Percentiles rank a stretch among this genome's conserved stretches.
Conservation (phyloP, 1,140 invertebrate genomes). For the Drosophila erecta region DNA sequence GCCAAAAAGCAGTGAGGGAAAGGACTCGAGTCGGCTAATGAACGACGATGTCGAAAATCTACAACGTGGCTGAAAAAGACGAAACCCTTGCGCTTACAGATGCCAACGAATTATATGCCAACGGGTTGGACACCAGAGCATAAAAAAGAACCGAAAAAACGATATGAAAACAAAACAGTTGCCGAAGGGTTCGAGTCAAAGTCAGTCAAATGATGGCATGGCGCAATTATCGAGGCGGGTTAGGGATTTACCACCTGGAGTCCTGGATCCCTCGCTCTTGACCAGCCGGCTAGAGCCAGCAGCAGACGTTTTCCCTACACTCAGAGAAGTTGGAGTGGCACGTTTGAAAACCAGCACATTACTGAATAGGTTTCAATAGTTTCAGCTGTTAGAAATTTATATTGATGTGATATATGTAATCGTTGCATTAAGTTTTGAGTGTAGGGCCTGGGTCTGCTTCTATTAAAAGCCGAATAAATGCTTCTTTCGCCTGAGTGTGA, state of each 20-base stretch:
- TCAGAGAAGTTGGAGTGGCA: not conserved
- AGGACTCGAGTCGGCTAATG: conserved; percentile 52
- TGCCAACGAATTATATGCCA: conserved; percentile 64
- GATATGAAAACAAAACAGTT: conserved; percentile 69
- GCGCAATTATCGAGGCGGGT: conserved; percentile 69
- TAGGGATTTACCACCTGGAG: conserved; percentile 77
- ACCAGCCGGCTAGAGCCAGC: conserved; percentile 44
- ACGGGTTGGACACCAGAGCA: conserved; percentile 26
- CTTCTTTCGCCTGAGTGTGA: conserved; percentile 4
- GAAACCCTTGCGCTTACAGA: conserved; percentile 68
- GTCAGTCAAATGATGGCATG: conserved; percentile 66
- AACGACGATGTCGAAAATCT: conserved; percentile 66
- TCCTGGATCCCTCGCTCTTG: conserved; percentile 43
- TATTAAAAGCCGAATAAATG: too few species aligned
- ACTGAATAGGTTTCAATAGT: too few species aligned
- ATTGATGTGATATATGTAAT: too few species aligned
- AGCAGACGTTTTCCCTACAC: conserved; percentile 44
- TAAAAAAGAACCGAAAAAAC: conserved; percentile 24
- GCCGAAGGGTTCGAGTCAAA: conserved; percentile 73
- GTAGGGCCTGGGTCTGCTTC: too few species aligned
- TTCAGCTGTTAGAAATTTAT: too few species aligned
- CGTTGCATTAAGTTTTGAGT: too few species aligned
- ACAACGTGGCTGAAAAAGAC: conserved; percentile 55
- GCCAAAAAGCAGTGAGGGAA: conserved; percentile 69
- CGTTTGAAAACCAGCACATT: too few species aligned